Base-by-base conservation (phyloP, 2,888 invertebrate species). In the Lamproptera curius region DNA sequence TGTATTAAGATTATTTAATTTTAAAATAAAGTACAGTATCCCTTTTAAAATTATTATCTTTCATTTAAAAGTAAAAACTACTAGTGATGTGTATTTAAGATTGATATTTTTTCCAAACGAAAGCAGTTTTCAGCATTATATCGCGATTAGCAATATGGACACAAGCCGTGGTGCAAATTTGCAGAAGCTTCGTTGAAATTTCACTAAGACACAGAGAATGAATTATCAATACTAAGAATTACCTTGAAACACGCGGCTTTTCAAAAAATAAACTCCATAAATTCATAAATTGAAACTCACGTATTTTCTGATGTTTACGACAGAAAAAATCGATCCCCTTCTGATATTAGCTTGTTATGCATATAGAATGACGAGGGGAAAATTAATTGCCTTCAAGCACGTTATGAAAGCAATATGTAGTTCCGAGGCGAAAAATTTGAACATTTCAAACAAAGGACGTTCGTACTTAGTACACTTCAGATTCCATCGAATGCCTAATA, bases 21-120 rank as follows among this genome's bases (percentile, higher is more conserved):
- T 49, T 49, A 44, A 39, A 46, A 48, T 52, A 52, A 52, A 57
- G 48, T 42, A 55, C 26, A 45, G 54, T 57, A 53, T 50, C 13
- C 5, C 11, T 31, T 28, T 40, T 31, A 38, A 46, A 35, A 40
- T 40, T n/a, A 49, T 5, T 40, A 41, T 20, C 35, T 40, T 31
- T 31, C 10, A 38, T 47, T 35, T 38, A 43, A 40, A 43, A 40
- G 26, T 31, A 36, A 36, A 46, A 40, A 28, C 49, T 44, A 44
- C 35, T 49, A 35, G 40, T 49, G 44, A 49, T 49, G 40, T 49
- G 40, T 39, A 39, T 34, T 43, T 16, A 47, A 42, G 48, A 49
- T 54, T 46, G 45, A 51, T 42, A 50, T 48, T 46, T 46, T 42
- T 48, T 49, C 39, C 33, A 38, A n/a, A n/a, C n/a, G 35, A 42